Percentiles rank a stretch among this genome's conserved stretches.
Evolutionary conservation across 1,140 invertebrate species (phyloP).

Genomic region (Pseudomyrmex pallidus): DNA sequence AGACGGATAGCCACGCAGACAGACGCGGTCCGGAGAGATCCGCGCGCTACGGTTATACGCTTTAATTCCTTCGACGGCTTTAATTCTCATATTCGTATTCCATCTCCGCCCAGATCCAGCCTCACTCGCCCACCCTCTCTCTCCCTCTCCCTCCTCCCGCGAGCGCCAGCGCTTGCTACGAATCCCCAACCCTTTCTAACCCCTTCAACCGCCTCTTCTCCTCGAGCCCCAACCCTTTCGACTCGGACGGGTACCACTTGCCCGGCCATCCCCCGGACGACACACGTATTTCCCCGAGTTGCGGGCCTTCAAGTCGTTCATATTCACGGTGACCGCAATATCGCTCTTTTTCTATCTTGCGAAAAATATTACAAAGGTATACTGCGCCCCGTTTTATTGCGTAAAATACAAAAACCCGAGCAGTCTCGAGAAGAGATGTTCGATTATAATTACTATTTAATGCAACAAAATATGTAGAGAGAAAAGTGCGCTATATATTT

Average conservation of each 20-base stretch:
- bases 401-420: constrained; percentile 14
- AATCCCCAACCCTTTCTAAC: constrained; percentile 59
- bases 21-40: constrained; percentile 76
- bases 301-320: constrained; percentile 58
- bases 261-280: constrained; percentile 65
- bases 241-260: constrained; percentile 67
- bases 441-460: constrained; percentile 50
- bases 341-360: constrained; percentile 58
- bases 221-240: constrained; percentile 68
- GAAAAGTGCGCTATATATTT: constrained; percentile 6
- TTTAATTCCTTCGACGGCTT: constrained; percentile 85
- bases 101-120: constrained; percentile 68
- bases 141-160: background rate
- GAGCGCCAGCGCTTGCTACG: constrained; percentile 57
- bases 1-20: constrained; percentile 71
- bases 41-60: constrained; percentile 81
- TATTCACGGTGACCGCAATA: constrained; percentile 38
- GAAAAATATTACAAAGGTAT: constrained; percentile 53
- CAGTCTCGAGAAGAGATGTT: constrained; percentile 8
- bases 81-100: constrained; percentile 86
- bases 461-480: background rate
- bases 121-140: constrained; percentile 6
- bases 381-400: constrained; percentile 51
- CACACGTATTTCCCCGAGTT: constrained; percentile 73
- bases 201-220: constrained; percentile 62